Evolutionary conservation across 2,113 vertebrate species (phyloP), one percentile per base, ranked within the genome.

Genomic region (Edolisoma coerulescens): DNA sequence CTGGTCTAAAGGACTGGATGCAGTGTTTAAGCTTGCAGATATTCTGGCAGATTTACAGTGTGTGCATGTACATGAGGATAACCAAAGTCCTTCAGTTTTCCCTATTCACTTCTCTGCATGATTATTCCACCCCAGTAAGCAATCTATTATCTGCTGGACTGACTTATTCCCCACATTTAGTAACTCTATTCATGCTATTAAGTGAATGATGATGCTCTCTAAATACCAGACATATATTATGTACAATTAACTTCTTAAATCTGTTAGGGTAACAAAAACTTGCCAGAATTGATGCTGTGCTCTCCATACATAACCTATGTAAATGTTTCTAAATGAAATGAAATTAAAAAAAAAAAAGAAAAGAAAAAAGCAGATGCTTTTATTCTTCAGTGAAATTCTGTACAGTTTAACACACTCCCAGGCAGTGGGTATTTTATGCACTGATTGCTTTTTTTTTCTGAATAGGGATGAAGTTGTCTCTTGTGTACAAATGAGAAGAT

Each of bases 81-180:
- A 63, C 10, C 8, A 9, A 80, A 63, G 53, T 60, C 44, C 37
- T 95, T 74, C 32, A 32, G n/a, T 63, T 95, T 93, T 71, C 56
- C 45, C n/a, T 27, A 39, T 57, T 65, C 61, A 64, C 22, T 73
- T 86, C 37, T 92, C 45, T 79, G 39, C 39, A 50, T 23, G 47
- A 81, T 92, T 90, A 80, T 86, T 96, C 32, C 63, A 92, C 20
- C 18, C 32, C 54, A 74, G n/a, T 73, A 95, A 83, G 33, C 63
- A 92, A 49, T 65, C 41, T 77, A 14, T 79, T 93, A 45, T 54
- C 32, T 87, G 68, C 84, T 79, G 74, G 47, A 81, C 56, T 71
- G 53, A 59, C 60, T 84, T 93, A 45, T 60, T 76, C 53, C 37
- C n/a, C 20, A 53, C 54, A 73, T 69, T 82, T 57, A 77, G 30